Conservation (phyloP, 2,797 vertebrate species). For the Brachymystax lenok region DNA sequence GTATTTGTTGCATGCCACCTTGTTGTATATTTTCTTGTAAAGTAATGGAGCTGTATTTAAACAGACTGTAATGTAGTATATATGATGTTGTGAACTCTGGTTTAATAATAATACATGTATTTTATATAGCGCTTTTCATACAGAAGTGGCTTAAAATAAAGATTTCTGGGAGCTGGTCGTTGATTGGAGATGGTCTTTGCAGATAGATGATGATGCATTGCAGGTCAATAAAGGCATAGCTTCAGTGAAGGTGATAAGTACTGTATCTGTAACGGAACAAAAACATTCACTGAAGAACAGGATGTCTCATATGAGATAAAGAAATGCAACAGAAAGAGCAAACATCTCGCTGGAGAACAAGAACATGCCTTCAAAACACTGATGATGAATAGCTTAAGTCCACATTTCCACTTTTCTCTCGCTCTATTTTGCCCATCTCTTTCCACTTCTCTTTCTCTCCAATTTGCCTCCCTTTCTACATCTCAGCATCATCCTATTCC, state of each 20-base stretch:
- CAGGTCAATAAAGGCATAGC: no score
- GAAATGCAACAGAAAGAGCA: neutral
- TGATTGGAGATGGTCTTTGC: no score
- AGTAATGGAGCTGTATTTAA: neutral
- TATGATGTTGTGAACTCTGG: conserved; percentile 2
- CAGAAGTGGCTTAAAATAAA: no score
- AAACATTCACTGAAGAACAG: neutral
- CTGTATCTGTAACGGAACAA: neutral
- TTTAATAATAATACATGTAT: no score
- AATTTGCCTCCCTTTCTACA: neutral
- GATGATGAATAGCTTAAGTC: neutral
- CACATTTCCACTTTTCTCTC: neutral
- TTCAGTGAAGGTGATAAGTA: neutral
- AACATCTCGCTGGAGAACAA: neutral
- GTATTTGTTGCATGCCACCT: neutral
- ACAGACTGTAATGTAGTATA: neutral
- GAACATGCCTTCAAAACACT: neutral
- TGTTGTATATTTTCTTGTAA: neutral
- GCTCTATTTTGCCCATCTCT: neutral
- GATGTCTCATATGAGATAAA: conserved; percentile 13
- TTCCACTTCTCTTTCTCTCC: neutral
- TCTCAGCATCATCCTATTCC: neutral
- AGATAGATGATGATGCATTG: no score
- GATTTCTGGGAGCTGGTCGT: no score
- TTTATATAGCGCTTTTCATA: no score